Evolutionary conservation across 2,113 vertebrate species (phyloP), one percentile per base, ranked within the genome.

Genomic region (Melanotaenia duboulayi): DNA sequence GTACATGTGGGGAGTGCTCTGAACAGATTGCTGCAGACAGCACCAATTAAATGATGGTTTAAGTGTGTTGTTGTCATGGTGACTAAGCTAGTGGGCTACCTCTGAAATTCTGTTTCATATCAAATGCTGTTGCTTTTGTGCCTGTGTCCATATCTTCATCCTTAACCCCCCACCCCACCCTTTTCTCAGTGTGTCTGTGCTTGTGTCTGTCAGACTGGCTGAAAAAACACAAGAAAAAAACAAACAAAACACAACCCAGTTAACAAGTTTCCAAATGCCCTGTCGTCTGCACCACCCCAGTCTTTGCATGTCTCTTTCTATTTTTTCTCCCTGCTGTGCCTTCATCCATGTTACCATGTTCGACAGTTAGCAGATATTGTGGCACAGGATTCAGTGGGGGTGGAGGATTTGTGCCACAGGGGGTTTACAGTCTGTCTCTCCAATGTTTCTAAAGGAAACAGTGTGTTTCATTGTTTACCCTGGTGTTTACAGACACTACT

Each of bases 11-110:
- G 66, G 75, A 86, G 62, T 55, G 73, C 83, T 68, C 80, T 87
- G 85, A 85, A 87, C 82, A 83, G 87, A 80, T 87, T 78, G 82
- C 81, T 85, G 78, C 85, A 90, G 82, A 77, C 87, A 88, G 86
- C 88, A 65, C 79, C 89, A 91, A 92, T 92, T 92, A 92, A 89
- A 89, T 69, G 79, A 80, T 89, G 81, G 86, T 89, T 91, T 87
- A 81, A 91, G 89, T 86, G 87, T 90, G 87, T 80, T 81, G 91
- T 94, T 91, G 90, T 92, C 90, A 93, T 93, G 86, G 92, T 35
- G 86, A 94, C 92, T 64, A 84, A 90, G 67, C 82, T 77, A 79
- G 71, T 65, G 62, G 77, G 60, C 77, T 69, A 90, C 84, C 89
- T 89, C 87, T 85, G 86, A 90, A 91, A 91, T 91, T 88, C 71